phyloP scores from a whole-genome alignment of 1,140 invertebrate genomes.

The Plutomurus gul region DNA sequence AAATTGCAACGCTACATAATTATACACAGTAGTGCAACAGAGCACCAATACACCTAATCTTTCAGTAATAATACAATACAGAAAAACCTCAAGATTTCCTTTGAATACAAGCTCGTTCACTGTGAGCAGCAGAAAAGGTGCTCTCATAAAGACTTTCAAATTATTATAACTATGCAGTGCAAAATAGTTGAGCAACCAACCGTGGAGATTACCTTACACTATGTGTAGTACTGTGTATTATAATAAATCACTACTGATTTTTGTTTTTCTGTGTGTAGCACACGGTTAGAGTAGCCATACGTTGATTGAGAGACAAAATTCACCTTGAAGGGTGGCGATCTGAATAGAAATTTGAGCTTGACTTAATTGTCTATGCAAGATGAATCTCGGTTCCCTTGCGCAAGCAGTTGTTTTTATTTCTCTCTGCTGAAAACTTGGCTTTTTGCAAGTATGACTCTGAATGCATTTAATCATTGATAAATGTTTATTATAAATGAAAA shows the following conservation, averaged over 20 bases:
- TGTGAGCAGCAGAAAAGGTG: too few species aligned
- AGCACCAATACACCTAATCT: neutral
- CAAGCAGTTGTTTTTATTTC: too few species aligned
- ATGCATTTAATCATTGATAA: too few species aligned
- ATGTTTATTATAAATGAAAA: too few species aligned
- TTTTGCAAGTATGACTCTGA: too few species aligned
- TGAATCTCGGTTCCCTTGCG: too few species aligned
- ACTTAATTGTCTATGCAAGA: too few species aligned
- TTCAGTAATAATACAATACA: neutral
- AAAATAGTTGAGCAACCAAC: slow-evolving; percentile 47
- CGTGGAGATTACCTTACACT: slow-evolving; percentile 8
- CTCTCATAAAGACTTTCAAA: neutral
- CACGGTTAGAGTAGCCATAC: neutral
- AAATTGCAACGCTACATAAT: slow-evolving; percentile 5
- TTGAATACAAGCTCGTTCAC: too few species aligned
- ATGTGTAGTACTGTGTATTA: neutral
- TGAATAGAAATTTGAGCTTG: neutral
- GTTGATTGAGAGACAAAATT: slow-evolving; percentile 19
- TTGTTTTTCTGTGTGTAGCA: neutral
- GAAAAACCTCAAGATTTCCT: neutral
- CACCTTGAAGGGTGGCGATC: neutral
- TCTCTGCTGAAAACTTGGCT: too few species aligned
- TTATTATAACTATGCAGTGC: slow-evolving; percentile 42
- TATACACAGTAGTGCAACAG: neutral
- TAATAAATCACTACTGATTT: slow-evolving; percentile 12